Percentiles rank a stretch among this genome's conserved stretches.
These are phyloP conservation scores for Opisthocomus hoazin DNA, from an alignment of 2,113 vertebrate genomes.

Conservation along the genomic window DNA sequence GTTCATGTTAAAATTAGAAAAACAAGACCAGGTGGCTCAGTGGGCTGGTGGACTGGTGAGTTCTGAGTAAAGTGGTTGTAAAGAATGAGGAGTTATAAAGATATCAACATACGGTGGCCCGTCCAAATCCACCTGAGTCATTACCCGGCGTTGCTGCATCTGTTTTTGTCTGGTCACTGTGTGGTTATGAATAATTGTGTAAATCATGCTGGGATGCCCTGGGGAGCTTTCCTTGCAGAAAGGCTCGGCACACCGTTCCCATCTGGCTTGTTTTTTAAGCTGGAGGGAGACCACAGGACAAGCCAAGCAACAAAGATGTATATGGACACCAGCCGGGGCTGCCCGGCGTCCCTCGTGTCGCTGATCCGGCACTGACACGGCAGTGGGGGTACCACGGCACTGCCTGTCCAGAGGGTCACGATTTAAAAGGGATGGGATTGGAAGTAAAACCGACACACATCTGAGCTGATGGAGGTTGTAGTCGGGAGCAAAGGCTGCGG, in stretches of 20 bases:
- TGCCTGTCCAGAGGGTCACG: background rate
- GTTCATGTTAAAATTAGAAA: conserved; percentile 14
- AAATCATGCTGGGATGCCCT: background rate
- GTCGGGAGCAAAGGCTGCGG: background rate
- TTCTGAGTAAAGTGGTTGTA: background rate
- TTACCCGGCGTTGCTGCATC: background rate
- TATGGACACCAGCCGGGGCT: background rate
- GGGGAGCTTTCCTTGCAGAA: background rate
- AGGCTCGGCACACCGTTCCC: background rate
- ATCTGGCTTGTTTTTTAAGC: background rate
- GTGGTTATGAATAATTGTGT: conserved; percentile 2
- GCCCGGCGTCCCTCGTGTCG: accelerated
- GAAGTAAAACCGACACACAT: background rate
- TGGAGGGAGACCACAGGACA: background rate
- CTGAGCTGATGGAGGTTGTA: accelerated
- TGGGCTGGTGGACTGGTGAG: background rate
- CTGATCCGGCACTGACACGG: background rate
- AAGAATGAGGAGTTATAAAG: conserved; percentile 37
- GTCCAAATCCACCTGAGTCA: conserved; percentile 48
- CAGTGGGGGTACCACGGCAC: accelerated
- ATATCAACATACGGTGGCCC: conserved; percentile 3
- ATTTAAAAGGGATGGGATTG: background rate
- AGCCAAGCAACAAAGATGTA: background rate
- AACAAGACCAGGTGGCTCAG: conserved; percentile 44
- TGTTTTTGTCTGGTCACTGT: conserved; percentile 53